phyloP scores from a whole-genome alignment of 1,140 invertebrate genomes.

The Drosophila eugracilis region DNA sequence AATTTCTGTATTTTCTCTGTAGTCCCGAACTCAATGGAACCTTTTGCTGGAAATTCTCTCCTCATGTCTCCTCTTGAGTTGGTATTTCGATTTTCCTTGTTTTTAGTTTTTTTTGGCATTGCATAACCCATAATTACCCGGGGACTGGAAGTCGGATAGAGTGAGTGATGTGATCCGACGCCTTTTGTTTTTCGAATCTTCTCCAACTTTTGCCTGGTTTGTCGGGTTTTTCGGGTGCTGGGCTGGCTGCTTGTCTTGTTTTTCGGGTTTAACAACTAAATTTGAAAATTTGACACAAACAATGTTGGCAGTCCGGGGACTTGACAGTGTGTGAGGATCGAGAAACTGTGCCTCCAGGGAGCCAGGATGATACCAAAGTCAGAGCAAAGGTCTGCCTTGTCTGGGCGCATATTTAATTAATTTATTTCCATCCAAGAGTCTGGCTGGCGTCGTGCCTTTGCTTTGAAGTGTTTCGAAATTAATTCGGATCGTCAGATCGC shows the following conservation, averaged over 20 bases:
- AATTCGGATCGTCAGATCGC: slow-evolving; percentile 71
- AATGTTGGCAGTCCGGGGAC: slow-evolving; percentile 48
- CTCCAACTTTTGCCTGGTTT: slow-evolving; percentile 30
- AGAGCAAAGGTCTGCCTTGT: too few species aligned
- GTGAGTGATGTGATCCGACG: slow-evolving; percentile 71
- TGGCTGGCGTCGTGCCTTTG: slow-evolving; percentile 55
- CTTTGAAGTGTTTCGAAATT: slow-evolving; percentile 83
- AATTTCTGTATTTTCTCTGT: slow-evolving; percentile 74
- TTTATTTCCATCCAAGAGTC: slow-evolving; percentile 69
- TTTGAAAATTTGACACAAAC: slow-evolving; percentile 82
- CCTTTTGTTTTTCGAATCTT: slow-evolving; percentile 61
- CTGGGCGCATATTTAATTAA: slow-evolving; percentile 81
- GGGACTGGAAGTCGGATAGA: slow-evolving; percentile 27
- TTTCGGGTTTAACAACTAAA: slow-evolving; percentile 84
- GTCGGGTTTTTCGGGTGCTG: slow-evolving; percentile 47
- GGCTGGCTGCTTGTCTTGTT: slow-evolving; percentile 69
- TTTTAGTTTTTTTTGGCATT: slow-evolving; percentile 57
- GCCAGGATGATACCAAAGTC: slow-evolving; percentile 38
- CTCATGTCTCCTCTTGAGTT: slow-evolving; percentile 24
- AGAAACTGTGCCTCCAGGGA: slow-evolving; percentile 51
- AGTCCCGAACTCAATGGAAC: slow-evolving; percentile 32
- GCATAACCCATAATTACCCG: slow-evolving; percentile 67
- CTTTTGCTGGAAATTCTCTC: slow-evolving; percentile 36
- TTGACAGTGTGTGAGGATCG: slow-evolving; percentile 36
- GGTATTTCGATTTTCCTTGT: slow-evolving; percentile 42